phyloP scores from a whole-genome alignment of 37 sponge, comb jelly and placozoan species.

The Halichondria panicea region DNA sequence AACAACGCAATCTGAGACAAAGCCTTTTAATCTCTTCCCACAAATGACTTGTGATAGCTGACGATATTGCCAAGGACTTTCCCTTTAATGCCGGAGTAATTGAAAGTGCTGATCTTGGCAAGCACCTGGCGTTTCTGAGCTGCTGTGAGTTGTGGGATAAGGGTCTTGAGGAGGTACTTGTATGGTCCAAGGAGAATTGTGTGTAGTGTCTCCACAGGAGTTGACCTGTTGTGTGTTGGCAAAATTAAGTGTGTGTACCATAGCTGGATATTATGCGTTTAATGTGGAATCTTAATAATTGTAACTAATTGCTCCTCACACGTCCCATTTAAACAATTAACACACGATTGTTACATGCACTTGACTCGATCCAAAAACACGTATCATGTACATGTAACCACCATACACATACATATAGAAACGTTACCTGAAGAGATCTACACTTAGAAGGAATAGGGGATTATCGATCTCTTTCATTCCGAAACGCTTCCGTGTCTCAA shows the following conservation, averaged over 20 bases:
- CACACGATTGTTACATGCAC: background rate
- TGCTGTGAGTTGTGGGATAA: slow-evolving; percentile 7
- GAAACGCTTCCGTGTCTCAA: slow-evolving; percentile 1
- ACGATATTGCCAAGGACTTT: slow-evolving; percentile 21
- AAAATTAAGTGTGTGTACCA: too few species aligned
- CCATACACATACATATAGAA: too few species aligned
- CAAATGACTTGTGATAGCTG: slow-evolving; percentile 45
- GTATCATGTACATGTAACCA: slow-evolving; percentile 1
- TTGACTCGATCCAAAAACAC: background rate
- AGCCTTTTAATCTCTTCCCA: slow-evolving; percentile 54
- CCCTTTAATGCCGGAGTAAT: slow-evolving; percentile 30
- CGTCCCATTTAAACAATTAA: too few species aligned
- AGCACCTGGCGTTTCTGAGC: slow-evolving; percentile 31
- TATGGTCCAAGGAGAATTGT: slow-evolving; percentile 39
- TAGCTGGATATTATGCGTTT: too few species aligned
- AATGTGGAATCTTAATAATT: too few species aligned
- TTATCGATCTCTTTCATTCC: slow-evolving; percentile 28
- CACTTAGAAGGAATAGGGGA: slow-evolving; percentile 7
- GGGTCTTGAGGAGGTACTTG: slow-evolving; percentile 39
- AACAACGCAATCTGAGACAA: slow-evolving; percentile 32
- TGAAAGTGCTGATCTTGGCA: slow-evolving; percentile 22
- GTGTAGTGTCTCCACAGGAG: slow-evolving; percentile 50
- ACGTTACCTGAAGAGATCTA: slow-evolving; percentile 29
- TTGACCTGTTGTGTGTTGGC: slow-evolving; percentile 28
- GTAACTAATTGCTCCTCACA: background rate